These are phyloP conservation scores for Salvelinus namaycush DNA, from an alignment of 2,113 vertebrate species.

Conservation along the genomic window DNA sequence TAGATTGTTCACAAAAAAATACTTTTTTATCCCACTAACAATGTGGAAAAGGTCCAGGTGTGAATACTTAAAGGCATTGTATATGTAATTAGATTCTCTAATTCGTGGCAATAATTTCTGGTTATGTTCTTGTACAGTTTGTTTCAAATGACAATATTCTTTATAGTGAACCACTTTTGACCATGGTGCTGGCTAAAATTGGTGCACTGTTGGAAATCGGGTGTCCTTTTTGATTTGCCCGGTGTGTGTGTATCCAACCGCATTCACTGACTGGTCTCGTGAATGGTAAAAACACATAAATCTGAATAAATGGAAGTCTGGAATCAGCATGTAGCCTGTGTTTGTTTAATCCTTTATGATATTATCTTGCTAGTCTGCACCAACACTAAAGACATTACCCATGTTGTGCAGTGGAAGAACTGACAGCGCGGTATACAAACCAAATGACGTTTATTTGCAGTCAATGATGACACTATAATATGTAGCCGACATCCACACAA, in stretches of 20 bases:
- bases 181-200: too few species aligned
- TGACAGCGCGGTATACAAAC: conserved; percentile 78
- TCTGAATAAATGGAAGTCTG: not conserved
- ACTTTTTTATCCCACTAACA: too few species aligned
- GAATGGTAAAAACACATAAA: not conserved
- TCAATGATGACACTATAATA: conserved; percentile 98
- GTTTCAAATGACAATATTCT: too few species aligned
- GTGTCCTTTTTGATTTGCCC: too few species aligned
- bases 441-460: conserved; percentile 97
- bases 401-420: not conserved
- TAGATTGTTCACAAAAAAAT: too few species aligned
- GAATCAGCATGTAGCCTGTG: not conserved
- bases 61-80: not conserved
- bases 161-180: too few species aligned
- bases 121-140: not conserved
- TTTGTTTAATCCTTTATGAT: not conserved
- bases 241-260: not conserved
- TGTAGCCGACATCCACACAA: conserved; percentile 96
- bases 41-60: too few species aligned
- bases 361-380: not conserved
- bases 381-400: not conserved
- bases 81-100: not conserved
- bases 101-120: not conserved
- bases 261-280: not conserved
- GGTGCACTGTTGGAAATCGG: too few species aligned